Conservation (phyloP, 2,113 vertebrate species). For the Fukomys damarensis region DNA sequence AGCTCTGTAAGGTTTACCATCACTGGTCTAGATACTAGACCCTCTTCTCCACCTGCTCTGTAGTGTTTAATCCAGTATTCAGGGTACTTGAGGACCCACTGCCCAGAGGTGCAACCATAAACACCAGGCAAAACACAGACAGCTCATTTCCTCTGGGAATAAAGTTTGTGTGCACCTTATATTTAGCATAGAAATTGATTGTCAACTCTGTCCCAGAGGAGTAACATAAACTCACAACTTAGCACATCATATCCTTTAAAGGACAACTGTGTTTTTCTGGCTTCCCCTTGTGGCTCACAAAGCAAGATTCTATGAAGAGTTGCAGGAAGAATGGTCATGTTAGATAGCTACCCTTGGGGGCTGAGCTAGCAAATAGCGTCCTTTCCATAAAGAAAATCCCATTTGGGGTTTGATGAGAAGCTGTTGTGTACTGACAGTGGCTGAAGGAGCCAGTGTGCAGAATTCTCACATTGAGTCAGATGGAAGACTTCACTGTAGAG, state of each 20-base stretch:
- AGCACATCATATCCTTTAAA: constrained; percentile 14
- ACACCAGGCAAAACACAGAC: not conserved
- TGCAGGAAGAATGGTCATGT: not conserved
- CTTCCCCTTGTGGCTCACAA: not conserved
- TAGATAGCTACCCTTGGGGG: not conserved
- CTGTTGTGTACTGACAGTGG: not conserved
- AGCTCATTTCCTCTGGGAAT: not conserved
- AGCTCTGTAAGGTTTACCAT: not conserved
- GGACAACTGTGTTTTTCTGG: not conserved
- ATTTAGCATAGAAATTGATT: not conserved
- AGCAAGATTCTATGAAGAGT: not conserved
- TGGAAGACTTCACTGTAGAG: not conserved
- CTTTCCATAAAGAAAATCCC: not conserved
- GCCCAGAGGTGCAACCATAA: not conserved
- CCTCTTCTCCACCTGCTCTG: not conserved
- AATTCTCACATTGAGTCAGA: not conserved
- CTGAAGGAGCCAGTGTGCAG: not conserved
- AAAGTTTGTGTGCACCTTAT: not conserved
- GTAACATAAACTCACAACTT: not conserved
- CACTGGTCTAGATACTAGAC: not conserved
- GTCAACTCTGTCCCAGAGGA: not conserved
- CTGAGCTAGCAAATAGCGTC: not conserved
- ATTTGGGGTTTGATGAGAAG: not conserved
- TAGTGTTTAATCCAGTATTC: not conserved
- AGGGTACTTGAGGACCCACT: no score